Evolutionary conservation across 2,113 vertebrate species (phyloP).

Genomic region (Gobio gobio): DNA sequence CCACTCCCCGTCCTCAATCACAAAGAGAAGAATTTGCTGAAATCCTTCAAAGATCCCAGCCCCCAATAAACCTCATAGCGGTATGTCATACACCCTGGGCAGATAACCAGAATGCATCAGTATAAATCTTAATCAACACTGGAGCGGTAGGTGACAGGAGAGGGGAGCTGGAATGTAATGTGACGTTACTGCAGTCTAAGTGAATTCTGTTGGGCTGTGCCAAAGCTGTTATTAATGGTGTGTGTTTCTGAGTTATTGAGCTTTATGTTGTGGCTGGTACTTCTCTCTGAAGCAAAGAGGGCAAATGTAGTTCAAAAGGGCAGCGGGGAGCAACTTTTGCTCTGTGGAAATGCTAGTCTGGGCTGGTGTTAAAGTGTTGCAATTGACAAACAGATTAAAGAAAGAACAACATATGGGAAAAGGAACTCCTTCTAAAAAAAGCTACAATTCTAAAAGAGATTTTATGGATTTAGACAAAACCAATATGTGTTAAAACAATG

Average conservation of each 20-base stretch:
- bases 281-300: conserved; percentile 39
- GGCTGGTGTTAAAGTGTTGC: conserved; percentile 47
- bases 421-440: background rate
- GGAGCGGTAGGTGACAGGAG: conserved; percentile 33
- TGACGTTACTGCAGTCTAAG: conserved; percentile 47
- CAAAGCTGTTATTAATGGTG: conserved; percentile 51
- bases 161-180: conserved; percentile 45
- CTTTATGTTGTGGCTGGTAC: conserved; percentile 58
- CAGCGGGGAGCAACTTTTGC: conserved; percentile 50
- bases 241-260: conserved; percentile 26
- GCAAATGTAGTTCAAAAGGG: conserved; percentile 50
- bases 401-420: background rate
- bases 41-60: conserved; percentile 69
- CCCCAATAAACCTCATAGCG: conserved; percentile 75
- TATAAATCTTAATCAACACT: conserved; percentile 68
- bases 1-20: conserved; percentile 19
- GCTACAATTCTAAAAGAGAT: background rate
- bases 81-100: conserved; percentile 70
- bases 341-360: conserved; percentile 52
- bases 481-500: background rate
- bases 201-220: conserved; percentile 48
- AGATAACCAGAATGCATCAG: conserved; percentile 68
- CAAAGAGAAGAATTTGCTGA: conserved; percentile 47
- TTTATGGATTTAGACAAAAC: background rate
- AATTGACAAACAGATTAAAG: conserved; percentile 42